Percentiles rank a stretch among this genome's conserved stretches.
These are phyloP conservation scores for Onchidella celtica DNA, from an alignment of 2,888 invertebrate species.

Conservation along the genomic window DNA sequence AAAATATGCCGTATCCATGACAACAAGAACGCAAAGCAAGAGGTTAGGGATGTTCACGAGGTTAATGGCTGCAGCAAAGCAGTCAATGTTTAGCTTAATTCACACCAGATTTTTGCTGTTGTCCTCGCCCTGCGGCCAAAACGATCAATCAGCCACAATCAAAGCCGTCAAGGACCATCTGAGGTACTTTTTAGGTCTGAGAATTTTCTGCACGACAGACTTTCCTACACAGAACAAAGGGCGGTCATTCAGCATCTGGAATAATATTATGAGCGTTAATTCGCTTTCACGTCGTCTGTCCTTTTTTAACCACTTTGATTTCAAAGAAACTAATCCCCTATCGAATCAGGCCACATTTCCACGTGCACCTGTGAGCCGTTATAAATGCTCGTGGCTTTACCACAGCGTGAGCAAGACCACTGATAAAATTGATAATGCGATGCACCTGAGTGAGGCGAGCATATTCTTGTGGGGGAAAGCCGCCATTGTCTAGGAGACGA, in stretches of 20 bases:
- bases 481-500: neutral
- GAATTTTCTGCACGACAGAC: constrained; percentile 3
- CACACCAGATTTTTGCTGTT: too few relatives aligned
- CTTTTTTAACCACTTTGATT: constrained; percentile 8
- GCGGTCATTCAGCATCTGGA: neutral
- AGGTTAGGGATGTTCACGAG: too few relatives aligned
- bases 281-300: neutral
- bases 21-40: too few relatives aligned
- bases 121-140: too few relatives aligned
- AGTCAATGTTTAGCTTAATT: too few relatives aligned
- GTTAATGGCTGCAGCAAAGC: too few relatives aligned
- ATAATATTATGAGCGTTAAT: constrained; percentile 4
- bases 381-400: neutral
- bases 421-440: constrained; percentile 26
- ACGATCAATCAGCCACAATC: neutral
- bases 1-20: too few relatives aligned
- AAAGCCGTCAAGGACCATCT: neutral
- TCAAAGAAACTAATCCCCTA: constrained; percentile 4
- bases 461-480: neutral
- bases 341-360: neutral
- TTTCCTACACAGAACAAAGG: constrained; percentile 21
- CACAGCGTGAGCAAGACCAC: neutral
- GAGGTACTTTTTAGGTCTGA: neutral
- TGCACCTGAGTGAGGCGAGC: constrained; percentile 12
- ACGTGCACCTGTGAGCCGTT: constrained; percentile 12